Conservation (phyloP, 2,113 vertebrate species). For the Cariama cristata region DNA sequence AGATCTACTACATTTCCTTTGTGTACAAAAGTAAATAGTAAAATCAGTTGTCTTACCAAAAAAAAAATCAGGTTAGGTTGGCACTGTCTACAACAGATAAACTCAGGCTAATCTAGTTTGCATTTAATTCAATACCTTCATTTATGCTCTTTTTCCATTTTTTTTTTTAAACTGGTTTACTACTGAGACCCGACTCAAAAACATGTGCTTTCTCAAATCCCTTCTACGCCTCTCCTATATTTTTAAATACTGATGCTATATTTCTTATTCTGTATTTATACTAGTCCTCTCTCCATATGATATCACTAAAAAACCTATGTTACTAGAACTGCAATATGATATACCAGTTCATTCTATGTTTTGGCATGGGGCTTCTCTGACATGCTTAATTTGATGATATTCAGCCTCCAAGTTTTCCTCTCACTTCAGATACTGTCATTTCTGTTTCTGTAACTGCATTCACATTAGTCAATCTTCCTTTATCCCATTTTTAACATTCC, state of each 20-base stretch:
- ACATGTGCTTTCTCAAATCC: background rate
- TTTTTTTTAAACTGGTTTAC: background rate
- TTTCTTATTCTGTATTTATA: background rate
- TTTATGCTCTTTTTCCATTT: accelerated
- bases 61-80: background rate
- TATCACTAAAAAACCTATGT: background rate
- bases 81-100: accelerated
- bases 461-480: background rate
- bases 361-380: background rate
- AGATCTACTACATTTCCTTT: background rate
- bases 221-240: background rate
- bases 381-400: background rate
- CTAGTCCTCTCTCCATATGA: too few species aligned
- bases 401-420: background rate
- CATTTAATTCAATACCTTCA: background rate
- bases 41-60: background rate
- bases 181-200: background rate
- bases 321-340: background rate
- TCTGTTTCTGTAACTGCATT: background rate
- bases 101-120: background rate
- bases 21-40: background rate
- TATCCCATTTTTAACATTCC: background rate
- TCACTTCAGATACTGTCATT: background rate
- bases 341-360: background rate
- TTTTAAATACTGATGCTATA: background rate